Evolutionary conservation across 2,797 vertebrate species (phyloP).

Genomic region (Sebastes cheni): DNA sequence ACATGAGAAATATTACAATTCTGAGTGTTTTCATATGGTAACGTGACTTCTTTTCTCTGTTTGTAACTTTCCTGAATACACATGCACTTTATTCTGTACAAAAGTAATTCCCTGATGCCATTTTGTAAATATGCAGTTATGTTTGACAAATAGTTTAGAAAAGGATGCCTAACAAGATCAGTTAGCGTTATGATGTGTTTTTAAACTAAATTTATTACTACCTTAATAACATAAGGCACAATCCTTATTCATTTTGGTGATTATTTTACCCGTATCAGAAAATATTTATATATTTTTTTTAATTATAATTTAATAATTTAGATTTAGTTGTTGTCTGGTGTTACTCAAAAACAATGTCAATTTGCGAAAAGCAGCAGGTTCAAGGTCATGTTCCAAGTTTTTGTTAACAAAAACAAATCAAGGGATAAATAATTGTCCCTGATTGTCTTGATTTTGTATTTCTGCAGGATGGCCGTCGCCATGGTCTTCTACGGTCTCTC

Average conservation of each 20-base stretch:
- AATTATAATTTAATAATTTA: no score
- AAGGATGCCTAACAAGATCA: not conserved
- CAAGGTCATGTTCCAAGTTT: not conserved
- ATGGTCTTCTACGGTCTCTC: conserved; percentile 67
- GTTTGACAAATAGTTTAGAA: not conserved
- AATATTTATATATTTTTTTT: not conserved
- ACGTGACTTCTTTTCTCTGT: conserved; percentile 3
- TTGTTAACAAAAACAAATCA: not conserved
- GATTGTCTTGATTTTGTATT: conserved; percentile 1
- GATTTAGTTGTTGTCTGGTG: not conserved
- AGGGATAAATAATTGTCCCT: not conserved
- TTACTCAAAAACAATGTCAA: not conserved
- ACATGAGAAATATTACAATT: conserved; percentile 67
- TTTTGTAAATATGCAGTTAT: not conserved
- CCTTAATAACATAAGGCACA: not conserved
- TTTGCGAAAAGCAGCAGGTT: not conserved
- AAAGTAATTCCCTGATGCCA: not conserved
- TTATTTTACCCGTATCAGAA: not conserved
- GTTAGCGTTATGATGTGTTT: not conserved
- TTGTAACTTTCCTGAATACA: not conserved
- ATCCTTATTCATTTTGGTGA: not conserved
- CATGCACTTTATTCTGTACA: not conserved
- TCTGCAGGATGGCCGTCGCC: conserved; percentile 21
- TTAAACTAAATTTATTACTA: not conserved
- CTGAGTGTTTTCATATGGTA: conserved; percentile 64